Conservation (phyloP, 1,140 invertebrate genomes). For the Phortica variegata region DNA sequence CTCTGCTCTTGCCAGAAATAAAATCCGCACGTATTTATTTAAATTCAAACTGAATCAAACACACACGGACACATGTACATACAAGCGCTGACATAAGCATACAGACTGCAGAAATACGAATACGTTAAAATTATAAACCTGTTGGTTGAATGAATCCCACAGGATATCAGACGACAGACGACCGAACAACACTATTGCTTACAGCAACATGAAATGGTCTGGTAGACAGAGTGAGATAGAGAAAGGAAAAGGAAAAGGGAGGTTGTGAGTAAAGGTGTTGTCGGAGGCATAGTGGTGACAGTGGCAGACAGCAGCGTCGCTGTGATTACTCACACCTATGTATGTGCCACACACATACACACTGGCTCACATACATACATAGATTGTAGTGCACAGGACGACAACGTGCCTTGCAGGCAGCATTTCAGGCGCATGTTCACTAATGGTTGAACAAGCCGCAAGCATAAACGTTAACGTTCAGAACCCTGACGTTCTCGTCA, state of each 20-base stretch:
- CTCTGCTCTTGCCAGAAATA: slow-evolving; percentile 18
- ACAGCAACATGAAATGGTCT: background rate
- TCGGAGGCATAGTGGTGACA: too few relatives aligned
- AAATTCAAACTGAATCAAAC: slow-evolving; percentile 23
- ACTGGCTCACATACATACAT: too few relatives aligned
- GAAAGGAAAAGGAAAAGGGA: too few relatives aligned
- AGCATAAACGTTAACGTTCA: slow-evolving; percentile 33
- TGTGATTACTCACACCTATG: slow-evolving; percentile 29
- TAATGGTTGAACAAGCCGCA: slow-evolving; percentile 56
- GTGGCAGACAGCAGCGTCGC: slow-evolving; percentile 5
- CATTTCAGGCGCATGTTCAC: slow-evolving; percentile 37
- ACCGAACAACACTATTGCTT: too few relatives aligned
- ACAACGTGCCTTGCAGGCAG: background rate
- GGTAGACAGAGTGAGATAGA: background rate
- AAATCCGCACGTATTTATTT: slow-evolving; percentile 48
- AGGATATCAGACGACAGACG: background rate
- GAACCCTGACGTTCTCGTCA: too few relatives aligned
- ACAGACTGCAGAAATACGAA: too few relatives aligned
- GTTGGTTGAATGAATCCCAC: slow-evolving; percentile 10
- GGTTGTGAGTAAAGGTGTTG: too few relatives aligned
- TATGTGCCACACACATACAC: too few relatives aligned
- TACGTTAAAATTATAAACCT: slow-evolving; percentile 16
- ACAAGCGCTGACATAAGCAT: background rate
- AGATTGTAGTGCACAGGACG: too few relatives aligned
- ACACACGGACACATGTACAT: slow-evolving; percentile 11